These are phyloP conservation scores for Lasioglossum villosulum DNA, from an alignment of 2,888 invertebrate species.

Conservation along the genomic window DNA sequence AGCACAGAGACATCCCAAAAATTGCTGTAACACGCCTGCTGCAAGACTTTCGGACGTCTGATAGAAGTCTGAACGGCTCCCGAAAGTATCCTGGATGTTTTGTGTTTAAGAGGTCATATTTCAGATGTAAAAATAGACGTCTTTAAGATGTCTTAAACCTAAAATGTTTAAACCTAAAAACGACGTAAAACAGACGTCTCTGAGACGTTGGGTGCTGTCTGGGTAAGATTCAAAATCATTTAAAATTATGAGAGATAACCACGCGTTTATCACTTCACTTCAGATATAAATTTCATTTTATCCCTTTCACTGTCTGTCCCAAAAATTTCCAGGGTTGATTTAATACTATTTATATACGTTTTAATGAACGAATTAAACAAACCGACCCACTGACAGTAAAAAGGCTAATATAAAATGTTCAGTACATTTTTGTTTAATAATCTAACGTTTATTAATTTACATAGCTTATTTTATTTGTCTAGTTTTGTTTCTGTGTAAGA, in stretches of 20 bases:
- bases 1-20: too few species aligned
- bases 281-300: not conserved
- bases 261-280: not conserved
- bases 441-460: not conserved
- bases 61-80: too few species aligned
- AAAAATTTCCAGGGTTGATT: not conserved
- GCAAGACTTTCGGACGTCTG: too few species aligned
- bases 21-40: too few species aligned
- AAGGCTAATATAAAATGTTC: not conserved
- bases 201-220: too few species aligned
- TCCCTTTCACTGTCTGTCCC: not conserved
- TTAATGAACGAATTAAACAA: not conserved
- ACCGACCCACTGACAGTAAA: not conserved
- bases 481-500: not conserved
- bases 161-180: too few species aligned
- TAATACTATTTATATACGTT: not conserved
- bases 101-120: too few species aligned
- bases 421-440: not conserved
- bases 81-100: too few species aligned
- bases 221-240: not conserved
- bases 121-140: too few species aligned
- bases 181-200: too few species aligned
- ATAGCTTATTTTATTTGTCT: not conserved
- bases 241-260: not conserved
- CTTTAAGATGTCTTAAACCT: too few species aligned